Evolutionary conservation across 2,888 invertebrate species (phyloP), one percentile per base, ranked within the genome.

Genomic region (Pomacea canaliculata): DNA sequence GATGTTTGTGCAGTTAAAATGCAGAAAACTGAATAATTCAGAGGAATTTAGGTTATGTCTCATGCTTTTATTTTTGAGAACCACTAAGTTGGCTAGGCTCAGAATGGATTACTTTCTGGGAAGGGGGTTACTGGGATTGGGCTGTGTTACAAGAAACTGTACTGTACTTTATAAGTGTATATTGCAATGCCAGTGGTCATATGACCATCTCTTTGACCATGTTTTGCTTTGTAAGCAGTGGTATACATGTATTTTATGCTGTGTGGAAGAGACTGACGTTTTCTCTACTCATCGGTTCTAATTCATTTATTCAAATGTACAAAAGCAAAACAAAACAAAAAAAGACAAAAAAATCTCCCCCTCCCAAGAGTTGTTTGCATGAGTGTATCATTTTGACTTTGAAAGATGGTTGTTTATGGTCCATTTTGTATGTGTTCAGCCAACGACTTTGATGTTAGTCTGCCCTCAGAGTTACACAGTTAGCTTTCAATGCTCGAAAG

Each of bases 391-490:
- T 66, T 73, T 73, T 73, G 73, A 73, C 63, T 66, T 73, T 66
- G 66, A 66, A 73, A 73, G 74, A 74, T 68, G 74, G 74, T 74
- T 74, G 48, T 68, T 37, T 27, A 68, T 74, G 74, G 74, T 74
- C 74, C 68, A 74, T 68, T 74, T 74, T 74, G 68, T 74, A 66
- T 73, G 74, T 74, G 73, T 73, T 66, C 49, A 73, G 73, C 73
- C 74, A 74, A 74, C 74, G 74, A 74, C 68, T 74, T 74, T 74
- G 68, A 69, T 74, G 74, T 74, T 73, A 37, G 66, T 66, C 66
- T 73, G 51, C 66, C 65, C 73, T 73, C 66, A 73, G 65, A 56
- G 56, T 63, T 27, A 63, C 27, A 63, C 63, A n/a, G 27, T 10
- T 63, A 63, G 63, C 27, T 63, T 10, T n/a, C n/a, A 63, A 63